Base-by-base conservation (phyloP, 1,140 invertebrate species). In the Drosophila rufa region DNA sequence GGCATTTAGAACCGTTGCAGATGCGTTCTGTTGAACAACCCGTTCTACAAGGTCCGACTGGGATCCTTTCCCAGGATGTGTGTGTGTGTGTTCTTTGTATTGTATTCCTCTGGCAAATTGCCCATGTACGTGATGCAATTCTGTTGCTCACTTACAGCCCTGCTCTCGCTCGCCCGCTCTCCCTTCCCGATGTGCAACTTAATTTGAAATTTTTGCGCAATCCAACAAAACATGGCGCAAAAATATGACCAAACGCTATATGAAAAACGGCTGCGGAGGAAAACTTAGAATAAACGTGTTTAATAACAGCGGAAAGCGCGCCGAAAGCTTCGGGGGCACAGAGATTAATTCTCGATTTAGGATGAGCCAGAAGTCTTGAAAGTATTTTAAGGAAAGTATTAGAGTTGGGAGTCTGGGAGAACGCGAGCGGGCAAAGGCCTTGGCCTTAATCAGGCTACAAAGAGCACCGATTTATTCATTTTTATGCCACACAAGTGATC, bases 191-290 rank as follows among this genome's bases (percentile, higher is more conserved):
- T 68, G 61, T 82, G 85, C 85, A 90, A 90, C 86, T 90, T 90
- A 90, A 90, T 90, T 91, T 90, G 85, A 90, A 90, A 90, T 90
- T 90, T 90, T 90, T 90, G 75, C 85, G 86, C 85, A 90, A 90
- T 90, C 81, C 85, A 90, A 91, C 85, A 85, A 86, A 86, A 82
- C 79, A 85, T 85, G 82, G 82, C 75, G 71, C 58, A 68, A 84
- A 87, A 87, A 87, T 87, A 87, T 89, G 84, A 59, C 81, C 77
- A 58, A 84, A 79, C 82, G 85, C 82, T 82, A 85, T 90, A 90
- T 90, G 79, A 91, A 90, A 85, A 82, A 90, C 81, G 65, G 86
- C 71, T 79, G 79, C 75, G 53, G 85, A 73, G 85, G 79, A 90
- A 90, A 89, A 90, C 85, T 89, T 89, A 90, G 85, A 79, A 90